A percentile compares a stretch with the other conserved stretches of the same genome.
These are phyloP conservation scores for Premnoplex brunnescens DNA, from an alignment of 2,797 vertebrate species.

Conservation along the genomic window DNA sequence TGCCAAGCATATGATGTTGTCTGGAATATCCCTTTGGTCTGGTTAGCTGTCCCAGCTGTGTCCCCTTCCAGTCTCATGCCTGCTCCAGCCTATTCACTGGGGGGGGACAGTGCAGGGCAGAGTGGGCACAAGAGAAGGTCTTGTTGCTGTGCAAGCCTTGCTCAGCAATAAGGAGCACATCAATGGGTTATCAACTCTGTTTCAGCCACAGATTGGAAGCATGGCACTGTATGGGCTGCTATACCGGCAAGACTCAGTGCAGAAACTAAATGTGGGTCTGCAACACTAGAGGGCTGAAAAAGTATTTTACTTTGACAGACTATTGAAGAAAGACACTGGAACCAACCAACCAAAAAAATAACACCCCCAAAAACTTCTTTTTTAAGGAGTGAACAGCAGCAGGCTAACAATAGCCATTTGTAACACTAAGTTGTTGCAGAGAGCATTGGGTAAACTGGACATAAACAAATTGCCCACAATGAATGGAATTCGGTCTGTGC, in stretches of 20 bases:
- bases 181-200: background rate
- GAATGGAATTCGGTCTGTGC: background rate
- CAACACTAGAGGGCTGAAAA: background rate
- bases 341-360: background rate
- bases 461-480: background rate
- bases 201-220: background rate
- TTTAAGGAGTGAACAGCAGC: background rate
- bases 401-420: background rate
- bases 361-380: fast-evolving
- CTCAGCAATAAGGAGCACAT: background rate
- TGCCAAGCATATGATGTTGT: background rate
- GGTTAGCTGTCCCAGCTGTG: background rate
- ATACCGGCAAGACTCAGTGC: background rate
- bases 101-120: background rate
- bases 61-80: background rate
- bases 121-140: background rate
- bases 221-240: background rate
- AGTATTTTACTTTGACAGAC: background rate
- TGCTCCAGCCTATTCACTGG: background rate
- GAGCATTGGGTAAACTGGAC: background rate
- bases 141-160: background rate
- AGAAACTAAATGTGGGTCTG: background rate
- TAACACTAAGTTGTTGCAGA: background rate
- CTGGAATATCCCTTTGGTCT: background rate
- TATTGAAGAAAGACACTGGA: background rate